phyloP scores from a whole-genome alignment of 2,113 vertebrate genomes.

The Melanerpes formicivorus region DNA sequence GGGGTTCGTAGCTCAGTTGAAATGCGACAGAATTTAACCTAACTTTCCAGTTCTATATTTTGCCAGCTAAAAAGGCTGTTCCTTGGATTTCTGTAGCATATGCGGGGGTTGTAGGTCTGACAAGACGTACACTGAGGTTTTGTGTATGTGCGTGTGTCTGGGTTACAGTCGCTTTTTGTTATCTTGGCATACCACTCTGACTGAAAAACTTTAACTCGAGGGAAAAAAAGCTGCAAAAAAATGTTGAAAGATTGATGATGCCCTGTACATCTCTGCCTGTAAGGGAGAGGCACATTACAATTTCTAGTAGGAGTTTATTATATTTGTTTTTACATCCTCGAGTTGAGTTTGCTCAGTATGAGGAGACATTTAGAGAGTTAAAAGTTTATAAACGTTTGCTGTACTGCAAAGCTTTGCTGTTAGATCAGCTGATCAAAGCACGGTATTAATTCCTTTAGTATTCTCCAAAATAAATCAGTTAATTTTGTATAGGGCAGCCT shows the following conservation, averaged over 20 bases:
- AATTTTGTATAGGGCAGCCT: neutral
- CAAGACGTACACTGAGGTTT: accelerated
- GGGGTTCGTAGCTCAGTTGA: accelerated
- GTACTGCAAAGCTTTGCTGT: neutral
- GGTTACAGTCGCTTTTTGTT: neutral
- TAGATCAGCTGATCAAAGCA: neutral
- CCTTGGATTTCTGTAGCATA: neutral
- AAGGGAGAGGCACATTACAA: neutral
- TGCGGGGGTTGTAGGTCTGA: neutral
- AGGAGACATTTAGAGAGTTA: neutral
- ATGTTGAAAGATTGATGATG: neutral
- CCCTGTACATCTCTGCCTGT: neutral
- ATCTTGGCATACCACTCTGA: neutral
- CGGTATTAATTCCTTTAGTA: neutral
- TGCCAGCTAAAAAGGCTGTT: accelerated
- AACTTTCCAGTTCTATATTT: neutral
- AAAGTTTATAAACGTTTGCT: neutral
- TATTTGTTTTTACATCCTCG: neutral
- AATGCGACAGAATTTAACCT: accelerated
- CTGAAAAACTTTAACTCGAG: constrained; percentile 32
- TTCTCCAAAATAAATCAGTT: neutral
- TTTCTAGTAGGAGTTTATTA: neutral
- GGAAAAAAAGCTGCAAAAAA: neutral
- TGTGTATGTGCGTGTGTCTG: neutral
- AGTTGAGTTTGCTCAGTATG: neutral